Percentiles rank a stretch among this genome's conserved stretches.
These are phyloP conservation scores for Dasyurus viverrinus DNA, from an alignment of 2,113 vertebrate genomes.

Conservation along the genomic window DNA sequence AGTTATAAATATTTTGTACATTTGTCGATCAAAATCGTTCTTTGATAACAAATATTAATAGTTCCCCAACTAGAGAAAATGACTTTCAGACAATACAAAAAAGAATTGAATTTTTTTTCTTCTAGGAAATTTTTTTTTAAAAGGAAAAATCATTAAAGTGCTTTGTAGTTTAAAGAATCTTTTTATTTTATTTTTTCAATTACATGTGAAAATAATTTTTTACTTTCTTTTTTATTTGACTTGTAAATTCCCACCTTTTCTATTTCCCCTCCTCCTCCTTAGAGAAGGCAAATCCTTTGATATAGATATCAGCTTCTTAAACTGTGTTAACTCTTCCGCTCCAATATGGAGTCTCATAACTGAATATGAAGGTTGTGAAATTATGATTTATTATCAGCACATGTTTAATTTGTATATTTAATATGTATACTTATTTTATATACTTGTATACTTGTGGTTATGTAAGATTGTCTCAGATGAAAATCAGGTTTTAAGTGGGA, in stretches of 20 bases:
- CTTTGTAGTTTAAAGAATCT: not conserved
- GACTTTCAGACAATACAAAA: not conserved
- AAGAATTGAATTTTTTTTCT: not conserved
- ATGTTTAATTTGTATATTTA: too few species aligned
- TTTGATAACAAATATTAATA: not conserved
- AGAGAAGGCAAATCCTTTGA: not conserved
- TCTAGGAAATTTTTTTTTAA: not conserved
- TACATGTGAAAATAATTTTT: not conserved
- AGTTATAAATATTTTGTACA: not conserved
- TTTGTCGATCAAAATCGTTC: not conserved
- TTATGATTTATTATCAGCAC: too few species aligned
- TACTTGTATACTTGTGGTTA: too few species aligned
- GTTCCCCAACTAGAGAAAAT: not conserved
- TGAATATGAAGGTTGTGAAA: too few species aligned
- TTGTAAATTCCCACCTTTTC: not conserved
- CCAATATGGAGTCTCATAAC: too few species aligned
- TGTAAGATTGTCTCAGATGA: too few species aligned
- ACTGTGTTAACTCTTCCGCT: too few species aligned
- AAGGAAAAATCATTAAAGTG: not conserved
- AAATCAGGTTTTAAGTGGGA: too few species aligned
- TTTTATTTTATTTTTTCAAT: not conserved
- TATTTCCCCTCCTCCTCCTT: not conserved
- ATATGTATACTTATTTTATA: too few species aligned
- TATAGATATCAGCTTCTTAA: not conserved
- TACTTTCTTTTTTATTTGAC: not conserved